Base-by-base conservation (phyloP, 2,797 vertebrate species). In the Schizopygopsis malacanthus region DNA sequence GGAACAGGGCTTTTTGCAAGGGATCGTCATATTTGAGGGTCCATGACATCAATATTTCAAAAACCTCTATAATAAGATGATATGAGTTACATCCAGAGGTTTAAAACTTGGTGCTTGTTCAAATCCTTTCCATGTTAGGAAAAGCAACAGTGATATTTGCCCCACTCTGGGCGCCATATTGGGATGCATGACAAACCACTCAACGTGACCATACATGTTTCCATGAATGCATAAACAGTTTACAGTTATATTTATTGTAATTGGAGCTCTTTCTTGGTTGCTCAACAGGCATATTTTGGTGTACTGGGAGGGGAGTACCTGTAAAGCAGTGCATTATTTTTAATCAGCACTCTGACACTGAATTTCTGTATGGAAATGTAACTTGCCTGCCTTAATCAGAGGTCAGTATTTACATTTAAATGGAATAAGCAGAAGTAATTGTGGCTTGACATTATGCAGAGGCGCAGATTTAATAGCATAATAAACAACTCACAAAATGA, bases 391-490 rank as follows among this genome's bases (percentile, higher is more conserved):
- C 45, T 20, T 61, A 84, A 83, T 81, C 76, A 61, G 84, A 87
- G 88, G 88, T 87, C 88, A 89, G 67, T 84, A 86, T 89, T 89
- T 81, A 86, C 81, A 89, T 89, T 76, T 81, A 84, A 87, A 87
- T 89, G 67, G 84, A 71, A 84, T 89, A 84, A 82, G 72, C 81
- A 86, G 75, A 84, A 81, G 43, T 67, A 65, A 78, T 45, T 81
- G 28, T 73, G 77, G 28, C 78, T 80, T 79, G 81, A 73, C 81
- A 83, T 71, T 59, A 79, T 78, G 45, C n/a, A 33, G 25, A 71
- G 75, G 56, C 67, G 59, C 76, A 83, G 25, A 75, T 75, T 79
- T 73, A 87, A 50, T 47, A 52, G 59, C 41, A 63, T 37, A 79
- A 83, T 79, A 54, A 39, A 72, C 54, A 52, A 11, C n/a, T 77